Evolutionary conservation across 2,888 invertebrate species (phyloP).

Genomic region (Diachrysia chrysitis): DNA sequence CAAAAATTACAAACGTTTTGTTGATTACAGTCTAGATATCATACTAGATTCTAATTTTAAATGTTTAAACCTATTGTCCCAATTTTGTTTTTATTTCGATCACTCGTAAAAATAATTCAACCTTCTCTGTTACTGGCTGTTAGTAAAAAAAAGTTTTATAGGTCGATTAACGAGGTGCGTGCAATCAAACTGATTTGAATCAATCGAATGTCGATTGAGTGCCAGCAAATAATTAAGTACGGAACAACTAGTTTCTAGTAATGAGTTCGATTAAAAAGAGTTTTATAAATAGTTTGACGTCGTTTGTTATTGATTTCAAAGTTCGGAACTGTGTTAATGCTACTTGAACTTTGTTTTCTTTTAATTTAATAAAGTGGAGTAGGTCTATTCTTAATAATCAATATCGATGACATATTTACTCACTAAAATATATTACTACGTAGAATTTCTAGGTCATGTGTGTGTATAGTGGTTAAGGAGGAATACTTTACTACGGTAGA

Average conservation of each 20-base stretch:
- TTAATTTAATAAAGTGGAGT: slow-evolving; percentile 21
- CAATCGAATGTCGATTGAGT: slow-evolving; percentile 41
- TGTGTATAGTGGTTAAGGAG: too few species aligned
- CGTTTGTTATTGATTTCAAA: not conserved
- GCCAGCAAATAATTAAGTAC: slow-evolving; percentile 25
- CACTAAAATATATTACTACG: not conserved
- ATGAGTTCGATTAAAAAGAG: slow-evolving; percentile 25
- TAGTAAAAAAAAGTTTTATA: slow-evolving; percentile 27
- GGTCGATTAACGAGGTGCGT: slow-evolving; percentile 45
- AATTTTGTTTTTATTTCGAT: slow-evolving; percentile 13
- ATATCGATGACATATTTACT: slow-evolving; percentile 20
- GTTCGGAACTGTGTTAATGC: slow-evolving; percentile 13
- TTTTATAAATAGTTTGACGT: not conserved
- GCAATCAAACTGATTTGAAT: slow-evolving; percentile 44
- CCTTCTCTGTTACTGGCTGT: slow-evolving; percentile 8
- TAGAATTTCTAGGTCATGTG: not conserved
- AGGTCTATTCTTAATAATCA: slow-evolving; percentile 36
- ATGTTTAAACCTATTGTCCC: not conserved
- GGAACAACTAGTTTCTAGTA: slow-evolving; percentile 21
- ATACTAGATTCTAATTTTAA: not conserved
- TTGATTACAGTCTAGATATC: not conserved
- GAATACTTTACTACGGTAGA: too few species aligned
- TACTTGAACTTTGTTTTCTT: slow-evolving; percentile 3
- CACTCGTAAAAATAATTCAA: slow-evolving; percentile 23
- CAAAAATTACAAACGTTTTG: not conserved